phyloP scores from a whole-genome alignment of 2,797 vertebrate species.

The Myiotriccus ornatus region DNA sequence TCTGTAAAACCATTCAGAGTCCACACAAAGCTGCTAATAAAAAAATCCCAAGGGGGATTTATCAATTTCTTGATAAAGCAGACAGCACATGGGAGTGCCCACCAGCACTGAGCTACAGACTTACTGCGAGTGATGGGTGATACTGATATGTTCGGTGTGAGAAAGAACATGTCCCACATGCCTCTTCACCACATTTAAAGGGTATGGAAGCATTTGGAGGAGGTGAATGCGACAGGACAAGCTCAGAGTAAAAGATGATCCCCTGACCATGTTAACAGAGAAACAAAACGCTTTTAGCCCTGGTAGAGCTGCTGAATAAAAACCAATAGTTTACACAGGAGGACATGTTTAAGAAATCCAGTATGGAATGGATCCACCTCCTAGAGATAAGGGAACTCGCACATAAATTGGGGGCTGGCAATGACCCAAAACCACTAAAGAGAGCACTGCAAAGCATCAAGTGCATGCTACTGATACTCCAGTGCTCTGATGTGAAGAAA shows the following conservation, averaged over 20 bases:
- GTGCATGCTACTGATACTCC: not conserved
- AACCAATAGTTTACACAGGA: not conserved
- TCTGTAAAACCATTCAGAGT: not conserved
- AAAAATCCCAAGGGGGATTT: not conserved
- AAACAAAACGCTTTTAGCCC: not conserved
- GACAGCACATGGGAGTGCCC: not conserved
- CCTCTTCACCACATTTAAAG: not conserved
- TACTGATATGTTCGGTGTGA: not conserved
- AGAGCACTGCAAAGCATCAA: conserved; percentile 11
- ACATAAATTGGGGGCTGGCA: conserved; percentile 35
- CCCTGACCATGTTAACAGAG: not conserved
- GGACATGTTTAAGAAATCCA: not conserved
- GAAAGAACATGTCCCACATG: not conserved
- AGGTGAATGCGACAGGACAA: not conserved
- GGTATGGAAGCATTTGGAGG: not conserved
- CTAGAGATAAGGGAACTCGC: not conserved
- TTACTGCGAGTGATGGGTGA: not conserved
- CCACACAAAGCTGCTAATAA: not conserved
- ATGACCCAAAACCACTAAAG: not conserved
- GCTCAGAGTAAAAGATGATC: not conserved
- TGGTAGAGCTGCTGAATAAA: not conserved
- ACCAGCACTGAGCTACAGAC: not conserved
- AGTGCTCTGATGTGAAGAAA: conserved; percentile 32
- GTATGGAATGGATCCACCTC: not conserved
- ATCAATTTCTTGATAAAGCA: not conserved